phyloP scores from a whole-genome alignment of 2,113 vertebrate species.

The Felis chaus region DNA sequence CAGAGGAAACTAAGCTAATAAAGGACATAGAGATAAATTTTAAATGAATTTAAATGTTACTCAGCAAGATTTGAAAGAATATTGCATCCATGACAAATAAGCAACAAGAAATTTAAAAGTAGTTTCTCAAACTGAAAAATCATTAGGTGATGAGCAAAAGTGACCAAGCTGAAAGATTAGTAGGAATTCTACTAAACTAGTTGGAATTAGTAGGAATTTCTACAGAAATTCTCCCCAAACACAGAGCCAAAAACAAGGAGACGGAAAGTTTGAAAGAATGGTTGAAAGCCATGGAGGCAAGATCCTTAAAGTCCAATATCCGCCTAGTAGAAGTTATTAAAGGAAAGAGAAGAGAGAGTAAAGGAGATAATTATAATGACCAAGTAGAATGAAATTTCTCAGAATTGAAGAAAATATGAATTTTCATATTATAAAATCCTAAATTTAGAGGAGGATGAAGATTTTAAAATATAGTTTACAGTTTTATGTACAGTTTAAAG shows the following conservation, averaged over 20 bases:
- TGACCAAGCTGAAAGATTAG: neutral
- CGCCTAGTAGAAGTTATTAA: neutral
- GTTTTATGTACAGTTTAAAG: slow-evolving; percentile 5
- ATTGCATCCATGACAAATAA: slow-evolving; percentile 8
- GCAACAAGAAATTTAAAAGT: neutral
- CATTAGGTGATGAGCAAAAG: neutral
- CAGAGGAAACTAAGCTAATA: slow-evolving; percentile 44
- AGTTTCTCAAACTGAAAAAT: slow-evolving; percentile 36
- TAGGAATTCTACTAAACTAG: neutral
- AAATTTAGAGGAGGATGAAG: slow-evolving; percentile 20
- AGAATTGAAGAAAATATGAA: slow-evolving; percentile 10
- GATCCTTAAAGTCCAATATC: neutral
- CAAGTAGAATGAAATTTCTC: slow-evolving; percentile 28
- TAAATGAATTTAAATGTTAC: slow-evolving; percentile 17
- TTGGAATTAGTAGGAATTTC: no score
- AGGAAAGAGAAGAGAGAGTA: neutral
- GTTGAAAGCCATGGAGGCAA: neutral
- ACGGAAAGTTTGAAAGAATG: neutral
- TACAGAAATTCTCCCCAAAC: neutral
- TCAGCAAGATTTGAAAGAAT: neutral
- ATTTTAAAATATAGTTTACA: slow-evolving; percentile 28
- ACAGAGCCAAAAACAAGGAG: neutral
- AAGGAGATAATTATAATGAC: neutral
- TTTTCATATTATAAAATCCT: slow-evolving; percentile 38
- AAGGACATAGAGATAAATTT: slow-evolving; percentile 5